These are phyloP conservation scores for Fregetta grallaria DNA, from an alignment of 2,113 vertebrate species.

Conservation along the genomic window DNA sequence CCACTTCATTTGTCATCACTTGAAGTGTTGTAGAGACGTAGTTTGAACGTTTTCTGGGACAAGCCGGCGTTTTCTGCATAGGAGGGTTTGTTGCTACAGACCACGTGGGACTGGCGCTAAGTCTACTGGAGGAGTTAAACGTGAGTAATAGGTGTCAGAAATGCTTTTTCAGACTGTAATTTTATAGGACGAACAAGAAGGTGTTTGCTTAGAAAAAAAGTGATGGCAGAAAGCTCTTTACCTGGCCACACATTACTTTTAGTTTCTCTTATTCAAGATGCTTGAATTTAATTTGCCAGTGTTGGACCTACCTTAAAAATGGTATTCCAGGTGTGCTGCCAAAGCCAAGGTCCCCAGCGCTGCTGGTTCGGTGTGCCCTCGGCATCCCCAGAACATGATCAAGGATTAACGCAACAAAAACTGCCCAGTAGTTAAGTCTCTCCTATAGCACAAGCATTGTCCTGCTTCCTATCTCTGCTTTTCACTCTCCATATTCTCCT, in stretches of 20 bases:
- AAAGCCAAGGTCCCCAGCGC: neutral
- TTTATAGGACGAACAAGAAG: neutral
- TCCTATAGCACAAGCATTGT: neutral
- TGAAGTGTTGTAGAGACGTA: rapidly evolving
- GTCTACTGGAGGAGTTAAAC: rapidly evolving
- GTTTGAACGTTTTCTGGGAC: neutral
- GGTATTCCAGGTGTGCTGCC: neutral
- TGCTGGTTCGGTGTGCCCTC: rapidly evolving
- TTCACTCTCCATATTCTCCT: neutral
- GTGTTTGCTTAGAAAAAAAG: neutral
- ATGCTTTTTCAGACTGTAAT: neutral
- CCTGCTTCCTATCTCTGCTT: neutral
- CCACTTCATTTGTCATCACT: neutral
- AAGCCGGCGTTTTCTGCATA: rapidly evolving
- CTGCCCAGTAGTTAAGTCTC: neutral
- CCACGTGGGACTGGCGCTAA: rapidly evolving
- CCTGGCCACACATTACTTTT: neutral
- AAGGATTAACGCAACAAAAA: neutral
- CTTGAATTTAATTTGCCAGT: neutral
- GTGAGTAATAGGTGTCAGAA: neutral
- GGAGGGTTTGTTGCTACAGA: neutral
- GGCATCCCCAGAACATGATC: neutral
- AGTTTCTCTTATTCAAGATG: neutral
- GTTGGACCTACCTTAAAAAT: neutral
- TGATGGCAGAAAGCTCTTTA: neutral